These are phyloP conservation scores for Panulirus ornatus DNA, from an alignment of 1,140 invertebrate genomes.

Conservation along the genomic window DNA sequence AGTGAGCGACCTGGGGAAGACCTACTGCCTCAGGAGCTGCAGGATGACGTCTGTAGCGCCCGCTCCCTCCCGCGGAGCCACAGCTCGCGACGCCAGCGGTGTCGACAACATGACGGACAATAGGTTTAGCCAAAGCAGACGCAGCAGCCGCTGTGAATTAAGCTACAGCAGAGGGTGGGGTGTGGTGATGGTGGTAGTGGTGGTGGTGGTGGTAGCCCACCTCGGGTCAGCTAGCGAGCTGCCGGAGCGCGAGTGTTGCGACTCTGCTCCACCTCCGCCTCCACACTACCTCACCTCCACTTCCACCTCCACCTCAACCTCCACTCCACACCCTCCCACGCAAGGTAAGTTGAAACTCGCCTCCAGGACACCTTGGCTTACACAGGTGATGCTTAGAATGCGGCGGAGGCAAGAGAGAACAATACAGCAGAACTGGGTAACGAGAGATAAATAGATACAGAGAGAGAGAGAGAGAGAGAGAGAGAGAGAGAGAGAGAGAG, in stretches of 20 bases:
- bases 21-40: not conserved
- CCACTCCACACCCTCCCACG: conserved; percentile 18
- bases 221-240: conserved; percentile 11
- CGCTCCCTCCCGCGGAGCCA: not conserved
- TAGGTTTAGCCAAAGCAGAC: not conserved
- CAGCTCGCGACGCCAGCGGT: not conserved
- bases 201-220: not conserved
- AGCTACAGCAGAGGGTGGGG: not conserved
- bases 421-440: too few species aligned
- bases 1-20: too few species aligned
- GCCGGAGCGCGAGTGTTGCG: conserved; percentile 42
- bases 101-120: not conserved
- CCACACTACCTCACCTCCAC: conserved; percentile 50
- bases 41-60: not conserved
- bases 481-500: too few species aligned
- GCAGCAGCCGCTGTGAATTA: not conserved
- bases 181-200: not conserved
- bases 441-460: too few species aligned
- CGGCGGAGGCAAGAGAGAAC: too few species aligned
- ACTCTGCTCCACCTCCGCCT: conserved; percentile 42
- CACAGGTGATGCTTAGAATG: too few species aligned
- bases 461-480: too few species aligned
- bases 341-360: conserved; percentile 37
- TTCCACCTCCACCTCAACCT: conserved; percentile 46
- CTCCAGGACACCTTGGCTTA: too few species aligned